A percentile compares a stretch with the other conserved stretches of the same genome.
Conservation (phyloP, 92 coral and sea anemone species). For the Epizoanthus rinbou region DNA sequence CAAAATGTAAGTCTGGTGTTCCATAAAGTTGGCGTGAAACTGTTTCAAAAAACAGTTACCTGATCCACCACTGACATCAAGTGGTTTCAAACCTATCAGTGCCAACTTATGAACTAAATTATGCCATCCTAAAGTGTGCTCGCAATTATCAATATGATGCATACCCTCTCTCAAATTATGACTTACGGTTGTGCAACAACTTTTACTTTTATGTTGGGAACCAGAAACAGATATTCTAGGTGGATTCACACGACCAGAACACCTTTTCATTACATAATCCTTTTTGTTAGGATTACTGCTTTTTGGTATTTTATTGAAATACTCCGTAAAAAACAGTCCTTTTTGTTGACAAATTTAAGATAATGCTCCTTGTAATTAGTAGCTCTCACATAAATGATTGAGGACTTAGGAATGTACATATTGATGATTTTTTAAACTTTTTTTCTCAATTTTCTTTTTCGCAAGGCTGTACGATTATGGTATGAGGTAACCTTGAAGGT, state of each 20-base stretch:
- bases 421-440: neutral
- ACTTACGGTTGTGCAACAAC: neutral
- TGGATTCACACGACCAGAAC: neutral
- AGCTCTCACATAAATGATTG: neutral
- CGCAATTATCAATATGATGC: neutral
- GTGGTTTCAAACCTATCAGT: conserved; percentile 52
- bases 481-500: neutral
- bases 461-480: neutral
- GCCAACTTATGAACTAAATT: neutral
- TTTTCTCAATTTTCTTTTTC: neutral
- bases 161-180: neutral
- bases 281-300: neutral
- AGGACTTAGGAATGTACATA: neutral
- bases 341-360: neutral
- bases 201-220: too few species aligned
- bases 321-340: neutral
- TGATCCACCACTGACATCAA: conserved; percentile 55
- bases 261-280: neutral
- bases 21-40: conserved; percentile 62
- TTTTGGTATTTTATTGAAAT: neutral
- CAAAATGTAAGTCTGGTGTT: conserved; percentile 50
- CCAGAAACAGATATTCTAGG: neutral
- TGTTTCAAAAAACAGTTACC: conserved; percentile 63
- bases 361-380: neutral
- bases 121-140: neutral